phyloP scores from a whole-genome alignment of 2,113 vertebrate species.

The Diadophis punctatus region DNA sequence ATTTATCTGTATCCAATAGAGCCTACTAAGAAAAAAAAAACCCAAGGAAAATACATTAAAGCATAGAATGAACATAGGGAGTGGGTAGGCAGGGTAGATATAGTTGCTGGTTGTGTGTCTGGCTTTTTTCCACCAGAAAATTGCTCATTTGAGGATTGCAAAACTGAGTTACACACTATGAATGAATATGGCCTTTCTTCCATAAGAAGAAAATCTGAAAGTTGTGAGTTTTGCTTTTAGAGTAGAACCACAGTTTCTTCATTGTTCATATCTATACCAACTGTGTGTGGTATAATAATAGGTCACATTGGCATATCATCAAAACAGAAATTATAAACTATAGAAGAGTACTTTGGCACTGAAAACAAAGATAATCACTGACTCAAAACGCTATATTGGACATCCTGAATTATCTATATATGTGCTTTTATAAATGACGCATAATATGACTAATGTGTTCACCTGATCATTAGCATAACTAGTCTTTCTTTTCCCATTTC shows the following conservation, averaged over 20 bases:
- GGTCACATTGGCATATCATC: background rate
- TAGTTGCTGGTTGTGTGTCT: background rate
- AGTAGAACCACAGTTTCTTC: background rate
- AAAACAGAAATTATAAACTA: background rate
- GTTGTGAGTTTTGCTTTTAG: background rate
- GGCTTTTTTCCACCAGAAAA: background rate
- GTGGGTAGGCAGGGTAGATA: background rate
- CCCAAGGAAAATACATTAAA: background rate
- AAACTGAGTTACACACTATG: background rate
- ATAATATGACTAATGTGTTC: slow-evolving; percentile 16
- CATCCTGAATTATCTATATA: background rate
- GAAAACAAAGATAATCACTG: background rate
- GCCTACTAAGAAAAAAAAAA: background rate
- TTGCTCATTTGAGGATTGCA: background rate
- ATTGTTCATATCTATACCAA: background rate
- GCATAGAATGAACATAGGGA: background rate
- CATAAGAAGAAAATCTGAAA: background rate
- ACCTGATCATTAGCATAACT: slow-evolving; percentile 27
- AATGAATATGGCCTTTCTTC: background rate
- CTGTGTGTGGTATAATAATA: background rate
- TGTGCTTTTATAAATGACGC: slow-evolving; percentile 19
- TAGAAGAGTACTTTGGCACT: background rate
- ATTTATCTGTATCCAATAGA: background rate
- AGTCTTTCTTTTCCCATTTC: background rate
- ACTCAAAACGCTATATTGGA: background rate